phyloP scores from a whole-genome alignment of 2,888 invertebrate species.

The Choristoneura rosaceana region DNA sequence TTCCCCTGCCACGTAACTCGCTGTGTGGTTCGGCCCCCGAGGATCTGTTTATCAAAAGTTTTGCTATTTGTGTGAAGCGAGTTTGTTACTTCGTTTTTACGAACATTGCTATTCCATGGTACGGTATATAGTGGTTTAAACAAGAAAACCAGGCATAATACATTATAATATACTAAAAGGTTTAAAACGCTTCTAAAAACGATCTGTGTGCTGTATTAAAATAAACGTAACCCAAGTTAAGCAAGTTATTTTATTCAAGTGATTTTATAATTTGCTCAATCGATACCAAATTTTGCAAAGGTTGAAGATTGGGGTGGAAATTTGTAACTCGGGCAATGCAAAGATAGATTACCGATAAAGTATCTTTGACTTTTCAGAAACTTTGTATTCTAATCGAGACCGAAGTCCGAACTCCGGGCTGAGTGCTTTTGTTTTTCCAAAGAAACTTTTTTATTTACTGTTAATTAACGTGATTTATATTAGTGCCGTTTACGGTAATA shows the following conservation, averaged over 20 bases:
- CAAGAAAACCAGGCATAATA: neutral
- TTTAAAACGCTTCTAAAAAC: neutral
- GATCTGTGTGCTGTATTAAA: too few relatives aligned
- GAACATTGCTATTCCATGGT: conserved; percentile 8
- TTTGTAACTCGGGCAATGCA: neutral
- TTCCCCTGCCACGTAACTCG: conserved; percentile 52
- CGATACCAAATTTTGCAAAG: conserved; percentile 4
- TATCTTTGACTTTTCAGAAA: conserved; percentile 15
- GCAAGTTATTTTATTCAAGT: neutral
- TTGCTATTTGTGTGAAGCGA: conserved; percentile 33
- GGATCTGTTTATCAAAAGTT: conserved; percentile 39
- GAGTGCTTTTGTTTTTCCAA: conserved; percentile 2
- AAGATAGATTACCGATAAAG: conserved; percentile 11
- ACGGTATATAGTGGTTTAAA: conserved; percentile 18
- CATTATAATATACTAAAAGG: neutral
- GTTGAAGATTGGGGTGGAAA: neutral
- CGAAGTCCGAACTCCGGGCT: neutral
- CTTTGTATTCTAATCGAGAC: conserved; percentile 20
- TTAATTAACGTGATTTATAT: conserved; percentile 67
- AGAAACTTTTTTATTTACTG: conserved; percentile 51
- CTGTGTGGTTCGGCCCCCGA: conserved; percentile 43
- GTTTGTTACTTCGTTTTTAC: conserved; percentile 39
- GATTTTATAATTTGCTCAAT: neutral
- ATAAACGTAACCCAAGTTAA: too few relatives aligned
- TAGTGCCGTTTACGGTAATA: conserved; percentile 51